Base-by-base conservation (phyloP, 2,888 invertebrate genomes). In the Sinodicranocentrus sp. region DNA sequence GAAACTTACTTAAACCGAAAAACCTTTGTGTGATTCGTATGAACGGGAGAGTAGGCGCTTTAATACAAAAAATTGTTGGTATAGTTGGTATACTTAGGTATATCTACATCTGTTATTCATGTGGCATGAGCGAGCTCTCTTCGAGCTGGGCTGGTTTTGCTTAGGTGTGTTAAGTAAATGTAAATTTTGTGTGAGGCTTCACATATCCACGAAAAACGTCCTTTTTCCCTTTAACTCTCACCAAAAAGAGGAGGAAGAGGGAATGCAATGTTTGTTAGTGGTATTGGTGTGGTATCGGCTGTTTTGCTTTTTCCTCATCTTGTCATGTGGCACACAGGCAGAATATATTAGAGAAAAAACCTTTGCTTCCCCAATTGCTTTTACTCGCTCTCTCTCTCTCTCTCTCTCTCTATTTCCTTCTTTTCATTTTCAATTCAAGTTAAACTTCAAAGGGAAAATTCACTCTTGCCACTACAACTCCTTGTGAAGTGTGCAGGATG, bases 41-140 rank as follows among this genome's bases (percentile, higher is more conserved):
- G n/a, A n/a, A n/a, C n/a, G n/a, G n/a, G n/a, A n/a, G n/a, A n/a
- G n/a, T n/a, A n/a, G n/a, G n/a, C n/a, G n/a, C n/a, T n/a, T n/a
- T n/a, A n/a, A n/a, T n/a, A n/a, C n/a, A n/a, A n/a, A n/a, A n/a
- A n/a, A n/a, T n/a, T n/a, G n/a, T n/a, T n/a, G n/a, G n/a, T n/a
- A n/a, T n/a, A n/a, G n/a, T n/a, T n/a, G n/a, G n/a, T n/a, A n/a
- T n/a, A n/a, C n/a, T n/a, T n/a, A n/a, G n/a, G n/a, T n/a, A n/a
- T n/a, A n/a, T n/a, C n/a, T 73, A 44, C 73, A 73, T 73, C 73
- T 73, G 73, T 73, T 73, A 73, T 73, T 73, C 73, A 61, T 73
- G 73, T 61, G 39, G 57, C 23, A 43, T 72, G 59, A 72, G 72
- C 57, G 25, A 19, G 15, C 19, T n/a, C n/a, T n/a, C n/a, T 52